Evolutionary conservation across 2,888 invertebrate species (phyloP), one percentile per base, ranked within the genome.

Genomic region (Pomacea canaliculata): DNA sequence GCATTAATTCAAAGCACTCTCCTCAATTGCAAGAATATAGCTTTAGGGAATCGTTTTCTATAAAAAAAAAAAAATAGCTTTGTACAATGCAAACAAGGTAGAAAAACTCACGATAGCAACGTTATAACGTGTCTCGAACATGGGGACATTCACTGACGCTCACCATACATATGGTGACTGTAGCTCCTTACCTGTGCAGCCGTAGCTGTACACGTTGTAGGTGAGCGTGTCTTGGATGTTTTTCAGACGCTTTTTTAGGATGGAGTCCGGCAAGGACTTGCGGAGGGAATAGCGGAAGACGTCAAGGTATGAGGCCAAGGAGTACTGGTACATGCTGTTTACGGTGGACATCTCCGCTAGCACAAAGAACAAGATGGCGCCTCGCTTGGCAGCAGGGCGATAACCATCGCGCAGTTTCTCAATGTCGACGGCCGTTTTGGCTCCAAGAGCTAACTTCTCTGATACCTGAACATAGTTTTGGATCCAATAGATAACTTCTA

Each of bases 251-350:
- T 94, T 94, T 0, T 88, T 82, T 0, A 96, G 90, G 16, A 94
- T 93, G 2, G 94, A 94, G 88, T 96, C 95, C 0, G 96, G 95
- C 87, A 95, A 92, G 1, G 96, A 94, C 90, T 95, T 95, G 71
- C 94, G 93, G 71, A 97, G 91, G 0, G 97, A 95, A 88, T 93
- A 94, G 0, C 93, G 92, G 86, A 97, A 97, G 0, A 97, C 95
- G 80, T 95, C 95, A 51, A 97, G 92, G 86, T 96, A 97, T 0
- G 96, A 94, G 3, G 93, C 93, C 75, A 97, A 91, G 0, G 97
- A 96, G 90, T 96, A 97, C 87, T 97, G 97, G 88, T 97, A 97
- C 97, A 97, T 97, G 56, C 93, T 91, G 89, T 96, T 96, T 0
- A 97, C 95, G 0, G 93, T 93, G 0, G 96, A 94, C 96, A 97